Evolutionary conservation across 1,140 invertebrate genomes (phyloP), one percentile per base, ranked within the genome.

Genomic region (Hirudo medicinalis): DNA sequence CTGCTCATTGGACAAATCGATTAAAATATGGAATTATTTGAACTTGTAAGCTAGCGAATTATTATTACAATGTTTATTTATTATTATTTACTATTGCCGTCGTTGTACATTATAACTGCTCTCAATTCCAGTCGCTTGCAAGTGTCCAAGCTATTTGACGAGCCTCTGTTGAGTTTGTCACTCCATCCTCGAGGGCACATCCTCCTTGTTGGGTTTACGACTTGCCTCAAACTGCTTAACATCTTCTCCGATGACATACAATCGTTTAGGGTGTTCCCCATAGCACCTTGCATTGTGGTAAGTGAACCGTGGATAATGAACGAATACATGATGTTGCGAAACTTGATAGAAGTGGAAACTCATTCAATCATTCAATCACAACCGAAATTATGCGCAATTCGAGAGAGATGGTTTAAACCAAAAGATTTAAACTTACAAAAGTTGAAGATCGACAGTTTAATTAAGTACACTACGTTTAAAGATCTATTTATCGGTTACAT

Each of bases 11-110:
- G 92, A 96, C 80, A 86, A 89, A 71, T 91, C 88, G 32, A 86
- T 95, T 53, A 85, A 90, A 67, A 85, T 96, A 17, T 95, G 92
- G 92, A 91, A 95, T 78, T 94, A 91, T 76, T 88, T 91, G 78
- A 89, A 87, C 0, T 81, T 79, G 79, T 80, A 75, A 72, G 74
- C 20, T 67, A 43, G 20, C 11, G 25, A 32, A 22, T 68, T 25
- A 32, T 19, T 29, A 5, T 43, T 15, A 19, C n/a, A 36, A 8
- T 11, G 15, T 68, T 13, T 40, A 22, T 15, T 29, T 19, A n/a
- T n/a, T n/a, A n/a, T n/a, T n/a, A n/a, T n/a, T n/a, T n/a, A n/a
- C n/a, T n/a, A n/a, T 13, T 68, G 27, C 29, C 0, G 17, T 36
- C 25, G 36, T n/a, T 32, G 3, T 11, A 22, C 3, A 20, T 29